Evolutionary conservation across 2,888 invertebrate species (phyloP).

Genomic region (Trachelus iudaicus): DNA sequence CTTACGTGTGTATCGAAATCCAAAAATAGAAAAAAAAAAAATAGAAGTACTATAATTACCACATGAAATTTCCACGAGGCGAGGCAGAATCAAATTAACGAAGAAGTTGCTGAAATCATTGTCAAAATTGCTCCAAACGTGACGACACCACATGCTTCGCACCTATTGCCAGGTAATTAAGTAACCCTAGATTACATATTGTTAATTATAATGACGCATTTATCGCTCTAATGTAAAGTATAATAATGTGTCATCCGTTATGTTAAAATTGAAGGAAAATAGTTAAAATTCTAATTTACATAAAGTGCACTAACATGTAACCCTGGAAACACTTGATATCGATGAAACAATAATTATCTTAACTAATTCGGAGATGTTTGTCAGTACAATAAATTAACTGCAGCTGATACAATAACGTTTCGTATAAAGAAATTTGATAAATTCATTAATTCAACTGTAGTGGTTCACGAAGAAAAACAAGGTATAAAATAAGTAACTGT

Average conservation of each 20-base stretch:
- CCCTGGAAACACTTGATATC: not conserved
- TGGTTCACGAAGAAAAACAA: not conserved
- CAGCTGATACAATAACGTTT: not conserved
- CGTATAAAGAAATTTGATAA: not conserved
- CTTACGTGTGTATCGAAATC: not conserved
- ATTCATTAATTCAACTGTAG: not conserved
- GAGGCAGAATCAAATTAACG: not conserved
- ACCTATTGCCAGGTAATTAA: slow-evolving; percentile 45
- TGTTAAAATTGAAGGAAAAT: not conserved
- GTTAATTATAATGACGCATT: not conserved
- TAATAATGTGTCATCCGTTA: not conserved
- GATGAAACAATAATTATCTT: not conserved
- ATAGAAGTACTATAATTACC: too few species aligned
- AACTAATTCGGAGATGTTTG: not conserved
- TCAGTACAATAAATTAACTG: not conserved
- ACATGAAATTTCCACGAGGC: not conserved
- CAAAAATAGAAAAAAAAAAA: not conserved
- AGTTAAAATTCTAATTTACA: not conserved
- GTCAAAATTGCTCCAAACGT: slow-evolving; percentile 52
- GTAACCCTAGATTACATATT: not conserved
- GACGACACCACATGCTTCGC: slow-evolving; percentile 44
- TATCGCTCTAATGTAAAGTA: not conserved
- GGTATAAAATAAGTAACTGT: not conserved
- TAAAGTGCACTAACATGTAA: not conserved
- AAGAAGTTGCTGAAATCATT: not conserved